Base-by-base conservation (phyloP, 2,888 invertebrate genomes). In the Tipula confusa region DNA sequence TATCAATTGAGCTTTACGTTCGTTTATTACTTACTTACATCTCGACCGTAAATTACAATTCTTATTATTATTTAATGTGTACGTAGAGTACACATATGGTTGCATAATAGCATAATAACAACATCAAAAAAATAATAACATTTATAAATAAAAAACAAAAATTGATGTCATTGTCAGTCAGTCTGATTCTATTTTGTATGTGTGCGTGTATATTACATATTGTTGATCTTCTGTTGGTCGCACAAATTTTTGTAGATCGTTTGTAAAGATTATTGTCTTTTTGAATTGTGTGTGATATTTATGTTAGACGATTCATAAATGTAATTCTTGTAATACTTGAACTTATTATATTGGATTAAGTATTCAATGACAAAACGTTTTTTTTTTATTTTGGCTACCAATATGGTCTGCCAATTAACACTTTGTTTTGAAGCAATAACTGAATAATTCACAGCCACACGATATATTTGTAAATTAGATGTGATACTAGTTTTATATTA, bases 101-200 rank as follows among this genome's bases (percentile, higher is more conserved):
- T 64, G 18, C 64, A 64, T 64, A 64, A 64, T 24, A 64, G 7
- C 64, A 64, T 64, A 64, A 64, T 64, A 64, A 64, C 7, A 64
- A 64, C 64, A 64, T 24, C 64, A 13, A 64, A 64, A n/a, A 24
- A 18, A 64, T 64, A 64, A 64, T 64, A 64, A 64, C 64, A 64
- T 64, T 64, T 64, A 64, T 24, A 64, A 64, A 64, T 24, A 64
- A 64, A 64, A 38, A 18, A 6, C 11, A 64, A 64, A 64, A 64
- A 64, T 64, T 64, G 64, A 64, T 64, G 64, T 64, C 64, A 64
- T 64, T 64, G 64, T 64, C 64, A 64, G 64, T 64, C 64, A 64
- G 64, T 64, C 64, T 64, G 64, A 24, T 64, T 18, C 64, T 64
- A 64, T 64, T 24, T 18, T 64, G 43, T 43, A 43, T 43, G 64